phyloP scores from a whole-genome alignment of 1,140 invertebrate genomes.

The Dinoponera quadriceps region DNA sequence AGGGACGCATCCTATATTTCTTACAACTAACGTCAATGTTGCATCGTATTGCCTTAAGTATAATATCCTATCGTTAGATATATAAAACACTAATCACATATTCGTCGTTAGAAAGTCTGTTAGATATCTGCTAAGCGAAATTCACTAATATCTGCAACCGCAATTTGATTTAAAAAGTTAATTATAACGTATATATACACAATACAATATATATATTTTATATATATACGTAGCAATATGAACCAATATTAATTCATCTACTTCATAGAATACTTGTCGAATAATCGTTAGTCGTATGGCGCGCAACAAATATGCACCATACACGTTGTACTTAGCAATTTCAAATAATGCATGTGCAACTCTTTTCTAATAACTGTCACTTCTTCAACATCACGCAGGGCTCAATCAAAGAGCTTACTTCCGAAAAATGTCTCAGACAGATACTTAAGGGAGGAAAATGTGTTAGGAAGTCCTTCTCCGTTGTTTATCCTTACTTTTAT shows the following conservation, averaged over 20 bases:
- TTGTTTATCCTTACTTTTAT: no score
- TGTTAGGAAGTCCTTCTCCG: no score
- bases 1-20: slow-evolving; percentile 6
- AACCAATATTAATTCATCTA: slow-evolving; percentile 11
- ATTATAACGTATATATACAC: slow-evolving; percentile 52
- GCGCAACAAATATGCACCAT: no score
- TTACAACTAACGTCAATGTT: slow-evolving; percentile 15
- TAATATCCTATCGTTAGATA: slow-evolving; percentile 4
- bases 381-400: no score
- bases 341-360: no score
- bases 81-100: slow-evolving; percentile 33
- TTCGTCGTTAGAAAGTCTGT: slow-evolving; percentile 18
- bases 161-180: slow-evolving; percentile 45
- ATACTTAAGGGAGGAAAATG: no score
- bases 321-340: no score
- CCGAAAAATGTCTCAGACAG: no score
- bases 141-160: background rate
- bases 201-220: background rate
- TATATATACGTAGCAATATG: background rate
- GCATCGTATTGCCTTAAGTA: slow-evolving; percentile 31
- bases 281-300: background rate
- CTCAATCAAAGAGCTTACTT: no score
- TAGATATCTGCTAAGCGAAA: slow-evolving; percentile 8
- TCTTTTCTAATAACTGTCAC: no score
- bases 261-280: background rate